Evolutionary conservation across 1,140 invertebrate species (phyloP).

Genomic region (Babylonia areolata): DNA sequence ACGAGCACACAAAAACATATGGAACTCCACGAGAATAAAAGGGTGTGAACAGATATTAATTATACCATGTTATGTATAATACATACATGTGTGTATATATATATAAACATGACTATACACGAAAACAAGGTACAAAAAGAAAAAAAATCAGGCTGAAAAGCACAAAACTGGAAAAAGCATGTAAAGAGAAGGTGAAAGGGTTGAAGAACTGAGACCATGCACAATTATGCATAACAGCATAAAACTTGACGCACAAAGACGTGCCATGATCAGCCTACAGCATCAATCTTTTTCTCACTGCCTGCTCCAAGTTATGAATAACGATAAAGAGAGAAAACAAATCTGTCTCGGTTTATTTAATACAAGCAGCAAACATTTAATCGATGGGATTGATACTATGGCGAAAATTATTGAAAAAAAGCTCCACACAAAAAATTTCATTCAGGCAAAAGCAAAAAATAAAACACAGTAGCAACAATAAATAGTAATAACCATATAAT

Average conservation of each 20-base stretch:
- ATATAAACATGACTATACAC: conserved; percentile 1
- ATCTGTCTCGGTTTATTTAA: not conserved
- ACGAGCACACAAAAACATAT: not conserved
- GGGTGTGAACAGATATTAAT: not conserved
- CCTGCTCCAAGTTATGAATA: not conserved
- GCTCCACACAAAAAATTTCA: not conserved
- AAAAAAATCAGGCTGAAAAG: not conserved
- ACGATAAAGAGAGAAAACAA: no score
- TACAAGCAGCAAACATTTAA: not conserved
- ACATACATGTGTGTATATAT: no score
- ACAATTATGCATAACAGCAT: not conserved
- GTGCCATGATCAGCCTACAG: not conserved
- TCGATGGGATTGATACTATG: not conserved
- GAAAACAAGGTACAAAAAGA: not conserved
- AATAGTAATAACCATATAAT: no score
- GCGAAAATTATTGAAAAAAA: not conserved
- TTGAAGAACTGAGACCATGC: not conserved
- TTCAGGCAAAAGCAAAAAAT: not conserved
- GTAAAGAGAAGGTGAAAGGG: not conserved
- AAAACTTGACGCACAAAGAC: not conserved
- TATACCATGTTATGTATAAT: not conserved
- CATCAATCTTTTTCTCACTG: not conserved
- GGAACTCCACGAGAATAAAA: not conserved
- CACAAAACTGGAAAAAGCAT: not conserved
- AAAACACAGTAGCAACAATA: no score